Conservation (phyloP, 2,888 invertebrate species). For the Apeira syringaria region DNA sequence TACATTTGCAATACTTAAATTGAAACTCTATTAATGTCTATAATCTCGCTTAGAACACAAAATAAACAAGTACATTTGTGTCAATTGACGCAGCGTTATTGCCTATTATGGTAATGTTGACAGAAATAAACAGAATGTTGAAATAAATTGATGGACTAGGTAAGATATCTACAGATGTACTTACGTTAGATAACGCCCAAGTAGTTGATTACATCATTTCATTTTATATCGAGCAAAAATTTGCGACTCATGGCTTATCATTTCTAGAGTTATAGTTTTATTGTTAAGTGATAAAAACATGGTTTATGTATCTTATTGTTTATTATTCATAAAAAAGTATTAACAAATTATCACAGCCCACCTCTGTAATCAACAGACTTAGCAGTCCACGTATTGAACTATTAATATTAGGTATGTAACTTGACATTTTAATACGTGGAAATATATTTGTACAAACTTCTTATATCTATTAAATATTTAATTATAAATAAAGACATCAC, state of each 20-base stretch:
- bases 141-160: no score
- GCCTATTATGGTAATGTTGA: background rate
- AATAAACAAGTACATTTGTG: no score
- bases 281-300: background rate
- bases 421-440: no score
- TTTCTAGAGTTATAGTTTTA: background rate
- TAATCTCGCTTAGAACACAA: no score
- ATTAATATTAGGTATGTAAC: no score
- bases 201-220: background rate
- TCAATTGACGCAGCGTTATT: background rate
- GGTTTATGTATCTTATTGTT: conserved; percentile 2
- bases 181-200: no score
- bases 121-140: background rate
- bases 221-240: background rate
- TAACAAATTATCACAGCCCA: conserved; percentile 62
- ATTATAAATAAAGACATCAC: background rate
- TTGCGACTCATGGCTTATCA: background rate
- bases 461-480: background rate
- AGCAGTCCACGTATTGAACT: conserved; percentile 27
- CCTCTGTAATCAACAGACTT: conserved; percentile 40
- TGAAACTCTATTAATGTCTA: no score
- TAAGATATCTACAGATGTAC: no score
- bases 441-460: no score
- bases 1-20: background rate
- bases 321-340: conserved; percentile 12